Evolutionary conservation across 2,888 invertebrate species (phyloP), one percentile per base, ranked within the genome.

Genomic region (Coecobrya sp.): DNA sequence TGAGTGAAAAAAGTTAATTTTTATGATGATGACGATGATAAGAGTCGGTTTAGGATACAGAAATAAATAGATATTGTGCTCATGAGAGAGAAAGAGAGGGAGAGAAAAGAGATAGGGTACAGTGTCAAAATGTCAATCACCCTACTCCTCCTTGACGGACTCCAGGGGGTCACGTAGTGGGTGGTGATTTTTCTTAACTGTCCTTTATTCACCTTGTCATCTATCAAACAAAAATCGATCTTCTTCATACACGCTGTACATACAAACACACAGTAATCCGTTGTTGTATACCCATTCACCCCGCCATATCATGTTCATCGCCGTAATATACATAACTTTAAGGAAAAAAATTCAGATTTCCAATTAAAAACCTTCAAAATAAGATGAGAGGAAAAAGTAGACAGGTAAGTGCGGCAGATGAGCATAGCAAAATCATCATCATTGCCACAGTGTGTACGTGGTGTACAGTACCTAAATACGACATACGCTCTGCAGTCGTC

Each of bases 121-220:
- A 93, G 87, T 94, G 94, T 94, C 94, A 94, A 94, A 93, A 92
- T 94, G 94, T 94, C 94, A 94, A 94, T 94, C 94, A 94, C 88
- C 86, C 93, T 93, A 93, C 94, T 94, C 94, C 94, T 93, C 94
- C 94, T 94, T 94, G 94, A 94, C 93, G 93, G 93, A 94, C 94
- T 94, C 93, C 94, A 94, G 94, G 94, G 94, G 94, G 94, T 94
- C 93, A 94, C 94, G 93, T 94, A 93, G 94, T 94, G 94, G 94
- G 94, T 94, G 94, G 94, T 94, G 94, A 93, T 94, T 92, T 92
- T 92, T 90, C 91, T 93, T 93, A 89, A 93, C 93, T 93, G 93
- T 93, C 93, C 93, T 93, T 93, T 93, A 93, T 89, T 91, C 89
- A 85, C 79, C 92, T 92, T 92, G 92, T 92, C 92, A 88, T 70